Percentiles rank a stretch among this genome's conserved stretches.
phyloP scores from a whole-genome alignment of 2,888 invertebrate species.

The Lycophotia porphyrea region DNA sequence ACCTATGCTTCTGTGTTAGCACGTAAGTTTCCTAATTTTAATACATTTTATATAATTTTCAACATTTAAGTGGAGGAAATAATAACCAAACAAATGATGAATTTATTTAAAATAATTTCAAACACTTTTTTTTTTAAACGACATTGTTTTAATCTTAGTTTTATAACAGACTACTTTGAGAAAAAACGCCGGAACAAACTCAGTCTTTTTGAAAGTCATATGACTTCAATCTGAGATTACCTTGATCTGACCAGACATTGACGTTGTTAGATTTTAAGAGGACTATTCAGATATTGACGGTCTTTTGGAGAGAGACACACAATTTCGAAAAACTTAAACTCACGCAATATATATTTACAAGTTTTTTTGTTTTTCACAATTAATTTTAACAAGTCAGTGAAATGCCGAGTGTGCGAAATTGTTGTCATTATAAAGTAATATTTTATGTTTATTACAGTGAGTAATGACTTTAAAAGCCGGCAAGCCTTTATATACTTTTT shows the following conservation, averaged over 20 bases:
- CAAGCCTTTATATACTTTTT: not conserved
- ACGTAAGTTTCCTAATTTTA: no score
- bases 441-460: conserved; percentile 32
- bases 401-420: conserved; percentile 32
- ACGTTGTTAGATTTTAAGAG: not conserved
- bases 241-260: not conserved
- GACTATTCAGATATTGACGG: not conserved
- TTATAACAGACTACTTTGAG: no score
- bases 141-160: no score
- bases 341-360: not conserved
- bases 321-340: not conserved
- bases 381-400: conserved; percentile 7
- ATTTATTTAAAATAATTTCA: not conserved
- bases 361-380: not conserved
- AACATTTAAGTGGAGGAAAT: not conserved
- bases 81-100: not conserved
- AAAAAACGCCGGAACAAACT: no score
- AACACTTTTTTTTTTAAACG: no score
- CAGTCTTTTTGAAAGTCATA: not conserved
- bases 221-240: not conserved
- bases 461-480: conserved; percentile 30
- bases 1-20: no score
- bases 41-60: no score
- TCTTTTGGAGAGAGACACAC: not conserved
- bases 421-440: conserved; percentile 27